phyloP scores from a whole-genome alignment of 2,888 invertebrate species.

The Helicoverpa assulta region DNA sequence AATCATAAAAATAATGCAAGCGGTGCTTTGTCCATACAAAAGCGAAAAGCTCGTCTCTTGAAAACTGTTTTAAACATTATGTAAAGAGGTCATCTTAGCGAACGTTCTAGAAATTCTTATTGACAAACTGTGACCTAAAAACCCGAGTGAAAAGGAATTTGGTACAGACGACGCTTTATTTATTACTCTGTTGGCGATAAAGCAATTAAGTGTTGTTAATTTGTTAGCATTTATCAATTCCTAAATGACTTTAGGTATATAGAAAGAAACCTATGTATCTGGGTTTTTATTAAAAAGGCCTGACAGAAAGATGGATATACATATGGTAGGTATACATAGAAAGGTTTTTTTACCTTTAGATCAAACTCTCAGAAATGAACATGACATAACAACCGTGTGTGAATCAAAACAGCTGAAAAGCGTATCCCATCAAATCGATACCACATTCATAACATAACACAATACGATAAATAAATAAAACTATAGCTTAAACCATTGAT shows the following conservation, averaged over 20 bases:
- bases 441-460: neutral
- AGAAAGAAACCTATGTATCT: too few relatives aligned
- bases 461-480: neutral
- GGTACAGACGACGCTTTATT: slow-evolving; percentile 38
- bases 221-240: neutral
- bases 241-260: neutral
- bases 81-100: slow-evolving; percentile 24
- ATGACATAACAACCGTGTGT: neutral
- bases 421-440: neutral
- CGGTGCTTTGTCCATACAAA: neutral
- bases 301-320: too few relatives aligned
- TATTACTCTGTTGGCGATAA: slow-evolving; percentile 30
- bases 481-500: neutral
- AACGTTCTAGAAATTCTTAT: slow-evolving; percentile 48
- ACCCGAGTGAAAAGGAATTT: slow-evolving; percentile 54
- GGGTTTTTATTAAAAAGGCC: too few relatives aligned
- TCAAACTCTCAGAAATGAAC: too few relatives aligned
- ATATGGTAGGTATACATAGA: too few relatives aligned
- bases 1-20: neutral
- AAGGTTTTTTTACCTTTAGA: too few relatives aligned
- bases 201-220: slow-evolving; percentile 26
- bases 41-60: neutral
- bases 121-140: slow-evolving; percentile 48
- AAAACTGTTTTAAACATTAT: slow-evolving; percentile 18
- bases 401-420: neutral